Conservation (phyloP, 2,888 invertebrate species). For the Diabrotica balteata region DNA sequence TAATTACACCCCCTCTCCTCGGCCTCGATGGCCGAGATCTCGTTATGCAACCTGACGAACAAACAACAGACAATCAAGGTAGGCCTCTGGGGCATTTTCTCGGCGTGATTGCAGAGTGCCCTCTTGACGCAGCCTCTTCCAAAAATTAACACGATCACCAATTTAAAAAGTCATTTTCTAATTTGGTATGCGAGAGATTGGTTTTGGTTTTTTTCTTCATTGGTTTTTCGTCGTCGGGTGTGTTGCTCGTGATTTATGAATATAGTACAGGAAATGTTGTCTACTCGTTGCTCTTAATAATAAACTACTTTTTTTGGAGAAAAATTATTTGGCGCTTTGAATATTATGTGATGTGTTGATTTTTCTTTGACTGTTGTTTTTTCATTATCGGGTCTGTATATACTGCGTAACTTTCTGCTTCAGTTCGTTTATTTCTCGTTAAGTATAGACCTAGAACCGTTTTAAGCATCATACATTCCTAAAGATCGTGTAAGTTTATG, state of each 20-base stretch:
- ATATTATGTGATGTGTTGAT: no score
- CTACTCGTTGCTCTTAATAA: no score
- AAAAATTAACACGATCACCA: conserved; percentile 42
- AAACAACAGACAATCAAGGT: conserved; percentile 20
- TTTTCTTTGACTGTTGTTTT: no score
- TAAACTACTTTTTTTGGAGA: no score
- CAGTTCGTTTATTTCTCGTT: no score
- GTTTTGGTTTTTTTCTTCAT: conserved; percentile 15
- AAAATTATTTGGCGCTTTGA: no score
- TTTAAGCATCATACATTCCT: no score
- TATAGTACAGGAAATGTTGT: conserved; percentile 4
- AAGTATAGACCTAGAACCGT: no score
- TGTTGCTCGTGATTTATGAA: conserved; percentile 16
- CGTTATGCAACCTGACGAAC: conserved; percentile 25
- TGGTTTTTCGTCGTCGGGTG: conserved; percentile 15
- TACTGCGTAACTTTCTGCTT: no score
- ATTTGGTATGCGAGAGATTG: conserved; percentile 31
- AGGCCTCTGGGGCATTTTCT: conserved; percentile 11
- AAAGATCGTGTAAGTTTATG: no score
- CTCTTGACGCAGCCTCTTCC: conserved; percentile 31
- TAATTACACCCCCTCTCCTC: not conserved
- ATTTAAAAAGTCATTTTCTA: conserved; percentile 35
- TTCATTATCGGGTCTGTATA: no score
- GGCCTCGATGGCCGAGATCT: conserved; percentile 2
- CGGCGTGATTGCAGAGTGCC: conserved; percentile 18